Base-by-base conservation (phyloP, 2,888 invertebrate genomes). In the Melinaea menophilus region DNA sequence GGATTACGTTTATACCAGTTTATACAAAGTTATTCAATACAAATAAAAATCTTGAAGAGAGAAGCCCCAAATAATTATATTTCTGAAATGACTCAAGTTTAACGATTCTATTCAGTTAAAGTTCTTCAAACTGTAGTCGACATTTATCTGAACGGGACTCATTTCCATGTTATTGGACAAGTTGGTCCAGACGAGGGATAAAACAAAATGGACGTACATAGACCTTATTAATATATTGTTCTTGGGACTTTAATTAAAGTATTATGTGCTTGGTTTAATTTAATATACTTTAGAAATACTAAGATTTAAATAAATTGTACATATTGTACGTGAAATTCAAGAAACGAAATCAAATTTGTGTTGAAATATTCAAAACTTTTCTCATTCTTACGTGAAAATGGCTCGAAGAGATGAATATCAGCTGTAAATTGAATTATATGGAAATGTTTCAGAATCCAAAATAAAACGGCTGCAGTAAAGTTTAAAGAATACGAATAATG, bases 111-210 rank as follows among this genome's bases (percentile, higher is more conserved):
- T 48, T 48, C 48, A 48, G 48, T 48, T 22, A 7, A 48, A 48
- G 7, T 48, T 12, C n/a, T 48, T 48, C 13, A 13, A 48, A 48
- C n/a, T 48, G 13, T 48, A 48, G 4, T 48, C 22, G 3, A 48
- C 12, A 48, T 48, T n/a, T 13, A 48, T 48, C 22, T 13, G 48
- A 22, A 48, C 48, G n/a, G 13, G n/a, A 48, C 48, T 12, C 48
- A 48, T 48, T 48, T 48, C 5, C 48, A 48, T 48, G n/a, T 48
- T 48, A 48, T 48, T 48, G 48, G 22, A 4, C 48, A 22, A 48
- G 22, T 22, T 22, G 7, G n/a, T 48, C 13, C 7, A 12, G 22
- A 5, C 5, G 48, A 48, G 13, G 4, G n/a, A 37, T 2, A 7
- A 48, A 48, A 48, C 1, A 3, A 13, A 48, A 48, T 22, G 22